Percentiles rank a stretch among this genome's conserved stretches.
These are phyloP conservation scores for Ericerus pela DNA, from an alignment of 1,140 invertebrate genomes.

Conservation along the genomic window DNA sequence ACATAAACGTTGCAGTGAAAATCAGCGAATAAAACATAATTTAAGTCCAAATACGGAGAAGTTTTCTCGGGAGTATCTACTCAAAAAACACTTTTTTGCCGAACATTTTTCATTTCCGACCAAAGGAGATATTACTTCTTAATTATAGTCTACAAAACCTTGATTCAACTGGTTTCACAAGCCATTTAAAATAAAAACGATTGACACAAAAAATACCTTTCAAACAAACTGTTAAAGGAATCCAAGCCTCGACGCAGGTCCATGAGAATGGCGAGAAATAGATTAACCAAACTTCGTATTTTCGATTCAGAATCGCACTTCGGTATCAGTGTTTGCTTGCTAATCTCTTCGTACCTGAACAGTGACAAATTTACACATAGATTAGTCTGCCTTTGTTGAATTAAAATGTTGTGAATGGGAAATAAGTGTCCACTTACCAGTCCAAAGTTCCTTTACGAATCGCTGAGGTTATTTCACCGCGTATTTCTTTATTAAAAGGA, in stretches of 20 bases:
- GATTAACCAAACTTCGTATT: conserved; percentile 36
- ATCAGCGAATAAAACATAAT: too few relatives aligned
- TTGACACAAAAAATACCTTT: too few relatives aligned
- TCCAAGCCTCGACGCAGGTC: conserved; percentile 61
- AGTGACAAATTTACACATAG: background rate
- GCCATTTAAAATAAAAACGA: too few relatives aligned
- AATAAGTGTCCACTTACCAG: conserved; percentile 42
- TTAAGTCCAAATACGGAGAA: too few relatives aligned
- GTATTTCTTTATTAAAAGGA: conserved; percentile 74
- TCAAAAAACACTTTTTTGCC: too few relatives aligned
- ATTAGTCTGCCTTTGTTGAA: background rate
- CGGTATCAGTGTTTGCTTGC: conserved; percentile 19
- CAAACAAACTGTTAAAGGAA: conserved; percentile 68
- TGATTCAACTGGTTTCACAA: too few relatives aligned
- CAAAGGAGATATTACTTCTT: too few relatives aligned
- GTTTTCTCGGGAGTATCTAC: too few relatives aligned
- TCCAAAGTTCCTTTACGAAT: conserved; percentile 68
- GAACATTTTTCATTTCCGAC: too few relatives aligned
- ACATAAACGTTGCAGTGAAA: too few relatives aligned
- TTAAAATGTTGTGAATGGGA: background rate
- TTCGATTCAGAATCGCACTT: conserved; percentile 30
- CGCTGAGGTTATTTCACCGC: conserved; percentile 62
- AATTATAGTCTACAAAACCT: too few relatives aligned
- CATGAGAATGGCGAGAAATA: conserved; percentile 55
- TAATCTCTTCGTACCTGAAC: conserved; percentile 31